These are phyloP conservation scores for Taxidea taxus DNA, from an alignment of 2,113 vertebrate genomes.

Conservation along the genomic window DNA sequence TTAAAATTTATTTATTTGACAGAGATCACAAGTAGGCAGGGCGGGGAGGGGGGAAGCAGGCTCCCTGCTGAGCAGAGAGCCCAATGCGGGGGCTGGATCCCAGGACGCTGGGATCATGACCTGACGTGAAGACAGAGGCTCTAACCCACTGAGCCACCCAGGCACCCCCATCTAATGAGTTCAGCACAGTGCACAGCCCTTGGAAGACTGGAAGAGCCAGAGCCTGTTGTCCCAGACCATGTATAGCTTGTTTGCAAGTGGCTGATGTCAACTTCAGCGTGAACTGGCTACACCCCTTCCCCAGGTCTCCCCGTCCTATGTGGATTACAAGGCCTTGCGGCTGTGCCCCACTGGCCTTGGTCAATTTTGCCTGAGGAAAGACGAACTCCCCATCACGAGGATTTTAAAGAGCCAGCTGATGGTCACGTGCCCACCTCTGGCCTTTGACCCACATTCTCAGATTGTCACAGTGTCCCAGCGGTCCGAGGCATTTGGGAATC, in stretches of 20 bases:
- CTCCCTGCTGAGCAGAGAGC: no score
- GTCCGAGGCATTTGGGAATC: background rate
- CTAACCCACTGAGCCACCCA: no score
- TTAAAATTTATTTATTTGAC: no score
- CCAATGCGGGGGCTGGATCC: no score
- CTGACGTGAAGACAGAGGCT: no score
- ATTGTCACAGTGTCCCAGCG: background rate
- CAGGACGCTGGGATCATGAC: no score
- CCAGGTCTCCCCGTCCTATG: background rate
- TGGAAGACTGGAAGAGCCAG: background rate
- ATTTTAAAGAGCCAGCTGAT: background rate
- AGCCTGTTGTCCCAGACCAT: background rate
- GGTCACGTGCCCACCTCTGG: background rate
- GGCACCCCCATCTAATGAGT: background rate
- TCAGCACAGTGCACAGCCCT: background rate
- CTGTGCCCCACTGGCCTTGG: background rate
- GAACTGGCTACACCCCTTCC: background rate
- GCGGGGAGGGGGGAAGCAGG: no score
- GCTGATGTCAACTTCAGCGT: background rate
- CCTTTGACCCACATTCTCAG: conserved; percentile 7
- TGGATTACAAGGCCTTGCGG: background rate
- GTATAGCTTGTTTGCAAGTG: background rate
- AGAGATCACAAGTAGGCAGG: no score
- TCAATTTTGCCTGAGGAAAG: background rate
- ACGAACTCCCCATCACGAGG: background rate